Conservation (phyloP, 2,797 vertebrate species). For the Synaphobranchus kaupii region DNA sequence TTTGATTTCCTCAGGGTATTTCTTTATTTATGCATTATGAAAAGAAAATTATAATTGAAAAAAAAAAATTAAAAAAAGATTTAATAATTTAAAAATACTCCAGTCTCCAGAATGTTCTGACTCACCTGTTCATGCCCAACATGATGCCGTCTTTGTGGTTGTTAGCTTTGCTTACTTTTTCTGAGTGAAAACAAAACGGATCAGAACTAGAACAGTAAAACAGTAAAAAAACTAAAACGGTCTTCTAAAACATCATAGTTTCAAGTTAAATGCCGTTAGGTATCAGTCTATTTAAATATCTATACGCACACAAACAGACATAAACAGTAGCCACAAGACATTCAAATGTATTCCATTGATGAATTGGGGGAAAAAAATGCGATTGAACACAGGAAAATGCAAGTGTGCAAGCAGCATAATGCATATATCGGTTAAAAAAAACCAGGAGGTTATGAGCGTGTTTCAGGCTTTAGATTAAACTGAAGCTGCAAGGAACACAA, state of each 20-base stretch:
- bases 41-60: too few species aligned
- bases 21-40: neutral
- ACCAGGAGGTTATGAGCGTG: neutral
- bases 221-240: too few species aligned
- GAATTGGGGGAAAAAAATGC: neutral
- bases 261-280: neutral
- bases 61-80: too few species aligned
- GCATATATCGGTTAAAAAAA: too few species aligned
- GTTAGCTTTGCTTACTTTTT: slow-evolving; percentile 99
- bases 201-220: neutral
- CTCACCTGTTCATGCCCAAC: slow-evolving; percentile 90
- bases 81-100: neutral
- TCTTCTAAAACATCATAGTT: neutral
- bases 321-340: neutral
- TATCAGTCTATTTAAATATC: neutral
- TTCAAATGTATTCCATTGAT: neutral
- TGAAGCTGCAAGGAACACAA: neutral
- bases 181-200: slow-evolving; percentile 67
- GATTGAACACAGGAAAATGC: neutral
- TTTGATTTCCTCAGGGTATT: neutral
- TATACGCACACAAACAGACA: neutral
- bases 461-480: neutral
- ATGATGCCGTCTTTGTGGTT: slow-evolving; percentile 90
- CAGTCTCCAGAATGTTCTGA: neutral
- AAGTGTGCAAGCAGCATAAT: neutral